phyloP scores from a whole-genome alignment of 2,113 vertebrate species.

The Muscicapa adusta region DNA sequence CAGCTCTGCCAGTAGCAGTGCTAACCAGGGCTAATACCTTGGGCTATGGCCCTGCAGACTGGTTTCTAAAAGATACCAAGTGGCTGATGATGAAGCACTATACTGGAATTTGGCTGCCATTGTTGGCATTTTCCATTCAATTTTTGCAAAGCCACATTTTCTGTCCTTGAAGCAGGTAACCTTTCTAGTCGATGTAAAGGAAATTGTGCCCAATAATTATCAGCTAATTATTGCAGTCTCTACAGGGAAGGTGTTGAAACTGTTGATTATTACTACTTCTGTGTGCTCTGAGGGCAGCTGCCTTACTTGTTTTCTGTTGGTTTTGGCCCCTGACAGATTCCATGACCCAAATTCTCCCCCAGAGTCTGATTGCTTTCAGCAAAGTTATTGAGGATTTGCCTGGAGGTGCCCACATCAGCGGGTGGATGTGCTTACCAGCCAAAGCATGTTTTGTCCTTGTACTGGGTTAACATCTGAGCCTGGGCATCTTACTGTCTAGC shows the following conservation, averaged over 20 bases:
- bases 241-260: slow-evolving; percentile 14
- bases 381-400: not conserved
- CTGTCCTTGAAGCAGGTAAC: slow-evolving; percentile 1
- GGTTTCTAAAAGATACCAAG: not conserved
- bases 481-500: not conserved
- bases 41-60: not conserved
- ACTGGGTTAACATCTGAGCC: not conserved
- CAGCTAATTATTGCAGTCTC: slow-evolving; percentile 1
- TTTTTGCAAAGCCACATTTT: not conserved
- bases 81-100: not conserved
- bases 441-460: not conserved
- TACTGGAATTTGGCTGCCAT: not conserved
- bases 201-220: not conserved
- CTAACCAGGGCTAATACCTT: not conserved
- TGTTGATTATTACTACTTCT: slow-evolving; percentile 18
- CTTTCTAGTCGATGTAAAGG: not conserved
- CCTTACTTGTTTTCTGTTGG: not conserved
- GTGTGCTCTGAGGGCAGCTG: not conserved
- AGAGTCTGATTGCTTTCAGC: not conserved
- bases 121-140: not conserved
- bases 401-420: not conserved
- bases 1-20: not conserved
- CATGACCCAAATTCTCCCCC: not conserved
- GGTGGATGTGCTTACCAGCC: not conserved
- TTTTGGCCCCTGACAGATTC: slow-evolving; percentile 25